A percentile compares a stretch with the other conserved stretches of the same genome.
Conservation (phyloP, 2,888 invertebrate genomes). For the Drosophila mettleri region DNA sequence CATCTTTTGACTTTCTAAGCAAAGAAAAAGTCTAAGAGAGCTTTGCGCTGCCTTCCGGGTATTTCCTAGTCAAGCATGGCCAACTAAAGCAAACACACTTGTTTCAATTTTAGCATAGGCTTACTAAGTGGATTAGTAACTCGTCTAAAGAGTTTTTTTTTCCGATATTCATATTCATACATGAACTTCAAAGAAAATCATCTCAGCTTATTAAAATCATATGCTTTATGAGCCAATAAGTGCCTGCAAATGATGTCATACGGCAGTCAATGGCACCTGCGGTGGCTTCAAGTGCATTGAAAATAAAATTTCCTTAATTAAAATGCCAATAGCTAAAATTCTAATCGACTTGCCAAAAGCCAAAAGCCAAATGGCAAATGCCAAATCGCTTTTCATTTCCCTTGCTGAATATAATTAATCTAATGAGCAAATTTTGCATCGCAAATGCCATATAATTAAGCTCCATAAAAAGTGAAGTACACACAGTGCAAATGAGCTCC, state of each 20-base stretch:
- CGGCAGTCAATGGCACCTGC: constrained; percentile 24
- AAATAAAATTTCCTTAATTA: constrained; percentile 46
- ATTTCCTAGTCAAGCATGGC: not conserved
- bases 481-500: constrained; percentile 2
- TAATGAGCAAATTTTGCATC: not conserved
- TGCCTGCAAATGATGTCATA: constrained; percentile 18
- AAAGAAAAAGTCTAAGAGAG: too few species aligned
- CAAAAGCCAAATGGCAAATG: not conserved
- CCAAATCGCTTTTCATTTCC: not conserved
- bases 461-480: not conserved
- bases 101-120: not conserved
- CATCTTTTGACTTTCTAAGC: too few species aligned
- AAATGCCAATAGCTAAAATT: constrained; percentile 32
- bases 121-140: not conserved
- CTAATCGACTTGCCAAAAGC: not conserved
- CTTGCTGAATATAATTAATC: constrained; percentile 3
- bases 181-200: too few species aligned
- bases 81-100: not conserved
- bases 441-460: constrained; percentile 1
- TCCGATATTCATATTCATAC: too few species aligned
- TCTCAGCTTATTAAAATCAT: not conserved
- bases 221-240: not conserved
- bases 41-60: not conserved
- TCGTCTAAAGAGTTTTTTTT: not conserved
- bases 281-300: constrained; percentile 16